Conservation (phyloP, 2,797 vertebrate species). For the Enteromius afrohamiltoni region DNA sequence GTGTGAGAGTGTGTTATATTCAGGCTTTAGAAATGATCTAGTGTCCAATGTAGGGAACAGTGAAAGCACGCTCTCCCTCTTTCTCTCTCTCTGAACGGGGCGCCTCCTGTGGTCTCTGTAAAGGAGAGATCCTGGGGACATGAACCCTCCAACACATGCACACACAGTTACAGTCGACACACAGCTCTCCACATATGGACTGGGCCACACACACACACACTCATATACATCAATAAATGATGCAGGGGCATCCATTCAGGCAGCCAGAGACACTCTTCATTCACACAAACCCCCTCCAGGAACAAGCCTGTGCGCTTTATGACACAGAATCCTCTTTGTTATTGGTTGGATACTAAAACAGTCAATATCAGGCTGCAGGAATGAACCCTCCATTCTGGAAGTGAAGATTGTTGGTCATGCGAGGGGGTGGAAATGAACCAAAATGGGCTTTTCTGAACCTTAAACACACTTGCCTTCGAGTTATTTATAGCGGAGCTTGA, state of each 20-base stretch:
- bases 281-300: slow-evolving; percentile 23
- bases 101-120: slow-evolving; percentile 77
- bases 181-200: slow-evolving; percentile 51
- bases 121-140: slow-evolving; percentile 78
- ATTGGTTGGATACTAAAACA: slow-evolving; percentile 64
- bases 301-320: slow-evolving; percentile 30
- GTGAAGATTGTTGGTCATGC: slow-evolving; percentile 64
- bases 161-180: slow-evolving; percentile 47
- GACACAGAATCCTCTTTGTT: slow-evolving; percentile 33
- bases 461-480: slow-evolving; percentile 11
- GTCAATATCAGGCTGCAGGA: slow-evolving; percentile 82
- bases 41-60: slow-evolving; percentile 67
- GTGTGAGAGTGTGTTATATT: slow-evolving; percentile 17
- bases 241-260: slow-evolving; percentile 38
- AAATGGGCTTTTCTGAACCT: neutral
- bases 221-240: slow-evolving; percentile 8
- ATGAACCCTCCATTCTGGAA: slow-evolving; percentile 82
- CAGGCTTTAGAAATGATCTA: slow-evolving; percentile 34
- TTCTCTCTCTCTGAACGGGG: slow-evolving; percentile 75
- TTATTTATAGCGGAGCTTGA: slow-evolving; percentile 25
- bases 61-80: slow-evolving; percentile 80
- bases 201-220: slow-evolving; percentile 19
- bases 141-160: slow-evolving; percentile 49
- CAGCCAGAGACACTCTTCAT: slow-evolving; percentile 27
- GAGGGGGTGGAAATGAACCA: slow-evolving; percentile 1